Conservation (phyloP, 2,113 vertebrate species). For the Anhinga rufa region DNA sequence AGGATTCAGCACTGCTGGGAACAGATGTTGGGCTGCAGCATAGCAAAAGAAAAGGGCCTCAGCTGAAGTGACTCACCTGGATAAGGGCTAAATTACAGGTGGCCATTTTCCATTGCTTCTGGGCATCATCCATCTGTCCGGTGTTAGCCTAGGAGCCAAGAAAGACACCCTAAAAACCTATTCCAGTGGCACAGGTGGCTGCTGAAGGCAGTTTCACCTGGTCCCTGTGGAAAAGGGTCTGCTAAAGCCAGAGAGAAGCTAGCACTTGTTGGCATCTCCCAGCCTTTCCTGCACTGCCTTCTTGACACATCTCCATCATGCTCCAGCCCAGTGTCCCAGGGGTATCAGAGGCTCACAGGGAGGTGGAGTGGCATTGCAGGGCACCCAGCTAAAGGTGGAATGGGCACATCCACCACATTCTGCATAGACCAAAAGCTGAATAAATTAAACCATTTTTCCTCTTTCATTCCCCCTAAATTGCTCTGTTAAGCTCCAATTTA, state of each 20-base stretch:
- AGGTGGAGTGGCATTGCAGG: background rate
- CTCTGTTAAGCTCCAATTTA: background rate
- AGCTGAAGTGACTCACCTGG: constrained; percentile 75
- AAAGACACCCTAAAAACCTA: constrained; percentile 7
- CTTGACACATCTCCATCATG: background rate
- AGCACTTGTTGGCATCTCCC: background rate
- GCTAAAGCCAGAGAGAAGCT: background rate
- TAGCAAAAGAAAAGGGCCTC: background rate
- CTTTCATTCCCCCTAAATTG: background rate
- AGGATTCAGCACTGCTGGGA: background rate
- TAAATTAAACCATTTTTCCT: background rate
- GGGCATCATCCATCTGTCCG: constrained; percentile 83
- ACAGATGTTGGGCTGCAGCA: background rate
- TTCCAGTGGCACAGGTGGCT: background rate
- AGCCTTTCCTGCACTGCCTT: background rate
- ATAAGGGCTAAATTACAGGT: constrained; percentile 90
- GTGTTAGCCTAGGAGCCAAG: constrained; percentile 81
- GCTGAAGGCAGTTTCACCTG: background rate
- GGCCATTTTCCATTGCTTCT: constrained; percentile 82
- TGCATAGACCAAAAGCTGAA: background rate
- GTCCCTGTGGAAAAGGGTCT: background rate
- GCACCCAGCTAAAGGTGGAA: background rate
- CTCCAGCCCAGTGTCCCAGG: background rate
- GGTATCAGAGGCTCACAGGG: background rate
- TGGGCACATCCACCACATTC: background rate